These are phyloP conservation scores for Lateolabrax maculatus DNA, from an alignment of 2,797 vertebrate genomes.

Conservation along the genomic window DNA sequence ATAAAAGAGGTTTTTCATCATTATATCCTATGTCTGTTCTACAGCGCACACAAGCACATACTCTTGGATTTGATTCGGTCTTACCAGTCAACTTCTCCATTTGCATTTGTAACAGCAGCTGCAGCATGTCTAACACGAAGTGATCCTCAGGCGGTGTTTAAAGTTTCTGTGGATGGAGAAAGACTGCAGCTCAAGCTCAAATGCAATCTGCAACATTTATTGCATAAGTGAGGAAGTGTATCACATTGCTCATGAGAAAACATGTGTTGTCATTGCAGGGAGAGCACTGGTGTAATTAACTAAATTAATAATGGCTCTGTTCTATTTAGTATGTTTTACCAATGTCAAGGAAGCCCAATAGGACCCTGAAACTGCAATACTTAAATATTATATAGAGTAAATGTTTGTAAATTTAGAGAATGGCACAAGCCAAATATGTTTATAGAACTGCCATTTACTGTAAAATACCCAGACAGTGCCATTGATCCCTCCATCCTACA, in stretches of 20 bases:
- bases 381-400: too few relatives aligned
- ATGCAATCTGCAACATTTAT: neutral
- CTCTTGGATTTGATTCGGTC: slow-evolving; percentile 8
- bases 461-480: neutral
- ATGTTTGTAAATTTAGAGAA: too few relatives aligned
- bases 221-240: neutral
- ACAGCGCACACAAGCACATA: neutral
- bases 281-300: neutral
- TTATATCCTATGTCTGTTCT: slow-evolving; percentile 6
- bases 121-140: neutral
- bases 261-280: neutral
- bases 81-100: neutral
- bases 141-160: neutral
- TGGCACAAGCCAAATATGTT: neutral
- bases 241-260: neutral
- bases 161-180: slow-evolving; percentile 3
- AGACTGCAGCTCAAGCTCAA: slow-evolving; percentile 5
- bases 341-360: neutral
- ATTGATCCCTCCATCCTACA: neutral
- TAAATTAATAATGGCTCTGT: neutral
- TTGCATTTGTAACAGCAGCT: slow-evolving; percentile 3
- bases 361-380: neutral
- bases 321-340: neutral
- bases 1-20: slow-evolving; percentile 1
- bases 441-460: too few relatives aligned